These are phyloP conservation scores for Zaprionus camerounensis DNA, from an alignment of 1,140 invertebrate species.

Conservation along the genomic window DNA sequence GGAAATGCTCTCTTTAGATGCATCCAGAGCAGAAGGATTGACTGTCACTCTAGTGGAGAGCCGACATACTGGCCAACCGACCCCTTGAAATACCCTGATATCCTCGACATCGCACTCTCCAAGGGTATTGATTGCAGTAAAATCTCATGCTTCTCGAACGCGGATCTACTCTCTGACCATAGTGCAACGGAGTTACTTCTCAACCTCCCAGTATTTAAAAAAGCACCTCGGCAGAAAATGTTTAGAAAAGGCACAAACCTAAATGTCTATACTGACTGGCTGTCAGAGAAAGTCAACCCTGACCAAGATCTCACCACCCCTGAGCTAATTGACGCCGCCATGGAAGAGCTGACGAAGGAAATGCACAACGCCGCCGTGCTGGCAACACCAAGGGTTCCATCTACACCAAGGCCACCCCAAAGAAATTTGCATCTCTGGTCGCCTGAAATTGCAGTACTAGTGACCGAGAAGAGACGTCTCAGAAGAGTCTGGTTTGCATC, in stretches of 20 bases:
- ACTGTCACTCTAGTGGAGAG: neutral
- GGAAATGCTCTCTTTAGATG: neutral
- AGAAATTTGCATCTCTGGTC: neutral
- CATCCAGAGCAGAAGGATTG: neutral
- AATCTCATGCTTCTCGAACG: neutral
- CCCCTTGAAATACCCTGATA: neutral
- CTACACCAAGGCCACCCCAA: neutral
- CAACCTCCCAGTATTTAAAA: neutral
- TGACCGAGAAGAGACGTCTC: neutral
- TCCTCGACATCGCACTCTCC: neutral
- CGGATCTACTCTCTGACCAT: neutral
- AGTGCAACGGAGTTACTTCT: neutral
- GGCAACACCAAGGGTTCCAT: neutral
- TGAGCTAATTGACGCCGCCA: neutral
- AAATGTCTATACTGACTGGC: neutral
- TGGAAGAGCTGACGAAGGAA: neutral
- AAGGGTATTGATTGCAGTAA: neutral
- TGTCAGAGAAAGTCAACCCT: neutral
- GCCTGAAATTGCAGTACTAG: neutral
- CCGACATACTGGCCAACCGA: neutral
- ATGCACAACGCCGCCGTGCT: slow-evolving; percentile 3
- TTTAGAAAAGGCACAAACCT: neutral
- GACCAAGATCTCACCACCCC: neutral
- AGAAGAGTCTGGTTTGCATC: neutral
- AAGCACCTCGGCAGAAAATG: neutral